These are phyloP conservation scores for Anseranas semipalmata DNA, from an alignment of 2,113 vertebrate species.

Conservation along the genomic window DNA sequence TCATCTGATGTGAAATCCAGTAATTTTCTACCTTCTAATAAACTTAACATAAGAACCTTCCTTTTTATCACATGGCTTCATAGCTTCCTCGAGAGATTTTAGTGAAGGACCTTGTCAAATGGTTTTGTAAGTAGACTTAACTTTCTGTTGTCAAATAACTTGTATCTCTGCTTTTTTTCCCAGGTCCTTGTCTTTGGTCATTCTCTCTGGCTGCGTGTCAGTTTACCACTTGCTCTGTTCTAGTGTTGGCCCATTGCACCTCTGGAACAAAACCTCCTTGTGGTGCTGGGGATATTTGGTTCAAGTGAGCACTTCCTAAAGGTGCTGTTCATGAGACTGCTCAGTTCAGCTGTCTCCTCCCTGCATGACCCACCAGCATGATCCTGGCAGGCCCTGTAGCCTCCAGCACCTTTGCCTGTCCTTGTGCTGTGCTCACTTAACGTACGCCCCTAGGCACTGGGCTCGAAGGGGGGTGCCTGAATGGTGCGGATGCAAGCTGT, in stretches of 20 bases:
- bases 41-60: background rate
- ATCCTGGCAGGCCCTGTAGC: background rate
- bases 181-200: accelerated
- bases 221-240: background rate
- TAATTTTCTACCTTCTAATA: background rate
- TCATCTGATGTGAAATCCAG: background rate
- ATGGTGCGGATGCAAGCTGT: background rate
- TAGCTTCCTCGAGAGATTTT: background rate
- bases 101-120: background rate
- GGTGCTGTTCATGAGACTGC: background rate
- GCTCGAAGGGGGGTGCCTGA: background rate
- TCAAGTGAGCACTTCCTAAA: background rate
- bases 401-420: background rate
- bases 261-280: background rate
- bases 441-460: background rate
- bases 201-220: background rate
- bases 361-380: accelerated
- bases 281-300: background rate
- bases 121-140: background rate
- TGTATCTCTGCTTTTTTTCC: background rate
- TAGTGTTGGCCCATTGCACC: background rate
- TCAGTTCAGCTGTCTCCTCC: background rate
- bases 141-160: background rate
- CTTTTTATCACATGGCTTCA: background rate
- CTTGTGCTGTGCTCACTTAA: accelerated